Conservation (phyloP, 2,888 invertebrate genomes). For the Antheraea assamensis region DNA sequence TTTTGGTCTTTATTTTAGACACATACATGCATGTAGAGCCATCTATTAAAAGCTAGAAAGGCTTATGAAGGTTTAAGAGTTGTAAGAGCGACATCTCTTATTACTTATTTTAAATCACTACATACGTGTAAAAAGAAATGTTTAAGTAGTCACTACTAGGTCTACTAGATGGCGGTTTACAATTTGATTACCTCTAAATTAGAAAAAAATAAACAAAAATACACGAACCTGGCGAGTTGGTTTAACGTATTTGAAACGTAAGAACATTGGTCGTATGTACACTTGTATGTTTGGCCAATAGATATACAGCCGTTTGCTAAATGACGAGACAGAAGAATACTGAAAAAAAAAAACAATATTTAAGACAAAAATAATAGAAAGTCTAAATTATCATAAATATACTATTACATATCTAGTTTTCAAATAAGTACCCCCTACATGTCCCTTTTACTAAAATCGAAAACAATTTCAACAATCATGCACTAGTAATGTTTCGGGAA, state of each 20-base stretch:
- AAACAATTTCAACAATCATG: neutral
- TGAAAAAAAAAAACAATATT: slow-evolving; percentile 31
- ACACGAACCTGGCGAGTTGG: slow-evolving; percentile 58
- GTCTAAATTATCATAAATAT: neutral
- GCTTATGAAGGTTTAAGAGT: neutral
- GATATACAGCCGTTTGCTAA: slow-evolving; percentile 30
- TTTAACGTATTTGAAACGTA: slow-evolving; percentile 53
- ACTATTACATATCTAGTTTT: too few species aligned
- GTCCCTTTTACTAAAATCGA: neutral
- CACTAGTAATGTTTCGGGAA: neutral
- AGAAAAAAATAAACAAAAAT: neutral
- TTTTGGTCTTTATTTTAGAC: neutral
- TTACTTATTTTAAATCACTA: too few species aligned
- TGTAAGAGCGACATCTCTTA: slow-evolving; percentile 38
- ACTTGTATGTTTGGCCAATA: slow-evolving; percentile 40
- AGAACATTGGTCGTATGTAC: slow-evolving; percentile 57
- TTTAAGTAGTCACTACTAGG: neutral
- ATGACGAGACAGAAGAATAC: slow-evolving; percentile 49
- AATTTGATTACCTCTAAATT: neutral
- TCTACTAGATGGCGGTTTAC: slow-evolving; percentile 33
- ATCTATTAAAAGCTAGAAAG: slow-evolving; percentile 29
- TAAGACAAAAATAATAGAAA: neutral
- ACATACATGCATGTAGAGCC: slow-evolving; percentile 27
- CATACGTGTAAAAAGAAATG: neutral
- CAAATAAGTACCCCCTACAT: neutral